Base-by-base conservation (phyloP, 2,797 vertebrate genomes). In the Falco biarmicus region DNA sequence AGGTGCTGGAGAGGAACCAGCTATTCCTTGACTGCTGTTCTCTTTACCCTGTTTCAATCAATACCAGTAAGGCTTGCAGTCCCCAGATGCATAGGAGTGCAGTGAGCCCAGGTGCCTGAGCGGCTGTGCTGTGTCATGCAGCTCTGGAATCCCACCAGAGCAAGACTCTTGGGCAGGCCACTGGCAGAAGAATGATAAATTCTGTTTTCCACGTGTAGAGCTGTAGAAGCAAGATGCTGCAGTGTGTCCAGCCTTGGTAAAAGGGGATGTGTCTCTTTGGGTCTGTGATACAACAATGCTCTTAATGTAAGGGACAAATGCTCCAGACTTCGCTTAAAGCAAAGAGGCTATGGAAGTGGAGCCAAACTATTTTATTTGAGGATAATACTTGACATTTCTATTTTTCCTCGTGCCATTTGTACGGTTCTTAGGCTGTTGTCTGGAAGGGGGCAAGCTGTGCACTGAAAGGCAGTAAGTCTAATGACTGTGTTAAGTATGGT, bases 121-220 rank as follows among this genome's bases (percentile, higher is more conserved):
- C 0, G 0, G 14, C 70, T 56, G 29, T 73, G 66, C 54, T 1
- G 0, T 26, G 31, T 50, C 19, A 5, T 6, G 4, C 32, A 60
- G 41, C 25, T 60, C 47, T 87, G 66, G 43, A 43, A 28, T 70
- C 22, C 32, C 3, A 5, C 26, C 79, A 45, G 61, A 34, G 20
- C 0, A 3, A 54, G 61, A 0, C 13, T 15, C 41, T 43, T 43
- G 63, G 45, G 26, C 37, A 41, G 24, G 15, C 47, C 68, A 14
- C 11, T 0, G 2, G 15, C 1, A 4, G 26, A 32, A 2, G 10
- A 32, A 25, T n/a, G 51, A 20, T 41, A 37, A 76, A 70, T 85
- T 39, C 37, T 20, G 14, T 70, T 63, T 85, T 68, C n/a, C 11
- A 8, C 0, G 0, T 0, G 1, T 32, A 25, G 64, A 85, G 29